A percentile compares a stretch with the other conserved stretches of the same genome.
phyloP scores from a whole-genome alignment of 2,797 vertebrate genomes.

The Sandelia bainsii region DNA sequence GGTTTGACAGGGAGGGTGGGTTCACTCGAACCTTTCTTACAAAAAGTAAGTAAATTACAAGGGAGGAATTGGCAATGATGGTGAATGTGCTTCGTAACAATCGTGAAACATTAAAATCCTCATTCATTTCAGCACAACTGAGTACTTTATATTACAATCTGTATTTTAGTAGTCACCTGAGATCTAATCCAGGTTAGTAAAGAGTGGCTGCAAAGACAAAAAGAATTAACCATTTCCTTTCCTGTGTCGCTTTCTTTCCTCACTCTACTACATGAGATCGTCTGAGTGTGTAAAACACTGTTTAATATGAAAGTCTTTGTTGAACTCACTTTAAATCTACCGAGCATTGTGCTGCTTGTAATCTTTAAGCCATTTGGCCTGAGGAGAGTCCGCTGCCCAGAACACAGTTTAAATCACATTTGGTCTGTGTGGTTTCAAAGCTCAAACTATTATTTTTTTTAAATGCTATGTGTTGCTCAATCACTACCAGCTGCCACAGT shows the following conservation, averaged over 20 bases:
- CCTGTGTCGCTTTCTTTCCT: slow-evolving; percentile 11
- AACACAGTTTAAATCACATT: slow-evolving; percentile 85
- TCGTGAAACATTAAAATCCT: slow-evolving; percentile 8
- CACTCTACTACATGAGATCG: slow-evolving; percentile 42
- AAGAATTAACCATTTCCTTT: slow-evolving; percentile 2
- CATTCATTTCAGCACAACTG: slow-evolving; percentile 16
- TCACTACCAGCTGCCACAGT: slow-evolving; percentile 90
- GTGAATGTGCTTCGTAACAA: slow-evolving; percentile 26
- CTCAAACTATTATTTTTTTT: slow-evolving; percentile 48
- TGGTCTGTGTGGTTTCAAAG: slow-evolving; percentile 85
- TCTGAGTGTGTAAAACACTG: slow-evolving; percentile 21
- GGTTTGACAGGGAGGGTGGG: slow-evolving; percentile 51
- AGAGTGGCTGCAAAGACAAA: slow-evolving; percentile 26
- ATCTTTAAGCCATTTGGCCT: slow-evolving; percentile 88
- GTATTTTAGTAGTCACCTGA: neutral
- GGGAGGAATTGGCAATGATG: slow-evolving; percentile 19
- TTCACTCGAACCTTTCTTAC: slow-evolving; percentile 25
- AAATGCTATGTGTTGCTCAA: slow-evolving; percentile 79
- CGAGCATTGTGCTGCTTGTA: slow-evolving; percentile 69
- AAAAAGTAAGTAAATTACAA: slow-evolving; percentile 25
- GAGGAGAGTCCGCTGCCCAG: slow-evolving; percentile 84
- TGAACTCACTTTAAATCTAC: slow-evolving; percentile 39
- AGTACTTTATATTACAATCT: slow-evolving; percentile 1
- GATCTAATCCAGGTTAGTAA: slow-evolving; percentile 17
- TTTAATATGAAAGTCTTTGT: slow-evolving; percentile 27